Evolutionary conservation across 2,888 invertebrate species (phyloP).

Genomic region (Andrena chrysosceles): DNA sequence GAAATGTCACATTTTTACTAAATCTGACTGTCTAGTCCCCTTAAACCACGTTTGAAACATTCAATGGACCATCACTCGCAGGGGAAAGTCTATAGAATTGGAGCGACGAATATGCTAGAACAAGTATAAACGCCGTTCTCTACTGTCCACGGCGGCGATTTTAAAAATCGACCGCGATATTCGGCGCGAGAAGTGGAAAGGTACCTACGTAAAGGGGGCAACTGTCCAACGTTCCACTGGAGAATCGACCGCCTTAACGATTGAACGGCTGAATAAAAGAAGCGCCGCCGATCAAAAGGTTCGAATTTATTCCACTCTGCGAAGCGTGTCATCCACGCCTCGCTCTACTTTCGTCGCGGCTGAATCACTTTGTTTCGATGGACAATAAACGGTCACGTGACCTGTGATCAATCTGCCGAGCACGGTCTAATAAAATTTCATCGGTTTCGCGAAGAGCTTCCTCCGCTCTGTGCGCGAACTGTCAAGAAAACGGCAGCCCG

Average conservation of each 20-base stretch:
- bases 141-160: neutral
- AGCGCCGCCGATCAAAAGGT: constrained; percentile 63
- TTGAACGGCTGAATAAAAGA: constrained; percentile 56
- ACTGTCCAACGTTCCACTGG: constrained; percentile 32
- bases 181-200: neutral
- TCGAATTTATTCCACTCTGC: constrained; percentile 68
- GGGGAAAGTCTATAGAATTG: too few species aligned
- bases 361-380: constrained; percentile 69
- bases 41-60: too few species aligned
- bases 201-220: constrained; percentile 3
- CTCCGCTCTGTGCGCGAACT: constrained; percentile 7
- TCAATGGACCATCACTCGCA: too few species aligned
- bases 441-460: constrained; percentile 14
- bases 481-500: neutral
- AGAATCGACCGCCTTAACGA: constrained; percentile 60
- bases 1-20: too few species aligned
- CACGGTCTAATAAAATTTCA: constrained; percentile 57
- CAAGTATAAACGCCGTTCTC: neutral
- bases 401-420: constrained; percentile 66
- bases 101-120: too few species aligned
- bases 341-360: constrained; percentile 60
- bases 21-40: too few species aligned
- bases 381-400: constrained; percentile 62
- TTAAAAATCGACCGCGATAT: neutral
- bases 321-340: constrained; percentile 61